phyloP scores from a whole-genome alignment of 1,140 invertebrate species.

The Rhagoletis pomonella region DNA sequence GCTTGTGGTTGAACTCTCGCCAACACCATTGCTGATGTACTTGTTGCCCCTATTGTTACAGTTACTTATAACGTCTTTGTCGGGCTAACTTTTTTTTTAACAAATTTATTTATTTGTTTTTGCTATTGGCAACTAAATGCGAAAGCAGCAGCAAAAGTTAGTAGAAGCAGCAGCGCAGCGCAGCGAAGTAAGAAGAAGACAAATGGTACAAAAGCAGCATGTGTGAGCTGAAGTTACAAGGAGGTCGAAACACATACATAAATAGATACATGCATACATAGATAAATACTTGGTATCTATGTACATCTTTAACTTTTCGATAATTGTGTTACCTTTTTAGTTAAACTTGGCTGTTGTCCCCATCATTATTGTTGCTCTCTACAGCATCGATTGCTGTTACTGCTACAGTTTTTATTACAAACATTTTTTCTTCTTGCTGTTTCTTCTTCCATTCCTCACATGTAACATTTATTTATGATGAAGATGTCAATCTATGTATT shows the following conservation, averaged over 20 bases:
- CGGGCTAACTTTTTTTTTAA: neutral
- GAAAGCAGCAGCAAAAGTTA: neutral
- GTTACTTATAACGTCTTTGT: conserved; percentile 15
- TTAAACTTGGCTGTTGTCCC: neutral
- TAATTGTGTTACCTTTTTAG: neutral
- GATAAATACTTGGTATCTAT: too few species aligned
- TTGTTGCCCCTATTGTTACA: conserved; percentile 37
- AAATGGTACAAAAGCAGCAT: neutral
- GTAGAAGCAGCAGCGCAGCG: neutral
- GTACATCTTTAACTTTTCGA: neutral
- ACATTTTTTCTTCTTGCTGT: neutral
- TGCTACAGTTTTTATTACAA: neutral
- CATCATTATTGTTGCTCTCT: neutral
- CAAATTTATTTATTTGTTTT: conserved; percentile 46
- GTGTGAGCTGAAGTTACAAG: neutral
- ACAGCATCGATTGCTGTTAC: neutral
- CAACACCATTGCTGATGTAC: neutral
- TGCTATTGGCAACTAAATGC: conserved; percentile 8
- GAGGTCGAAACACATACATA: neutral
- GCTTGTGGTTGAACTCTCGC: neutral
- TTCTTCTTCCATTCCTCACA: conserved; percentile 56
- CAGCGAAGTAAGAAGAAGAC: too few species aligned
- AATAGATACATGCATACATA: neutral
- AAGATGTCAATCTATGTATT: conserved; percentile 70
- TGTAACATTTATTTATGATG: conserved; percentile 74